phyloP scores from a whole-genome alignment of 2,888 invertebrate genomes.

The Enchytraeus crypticus region DNA sequence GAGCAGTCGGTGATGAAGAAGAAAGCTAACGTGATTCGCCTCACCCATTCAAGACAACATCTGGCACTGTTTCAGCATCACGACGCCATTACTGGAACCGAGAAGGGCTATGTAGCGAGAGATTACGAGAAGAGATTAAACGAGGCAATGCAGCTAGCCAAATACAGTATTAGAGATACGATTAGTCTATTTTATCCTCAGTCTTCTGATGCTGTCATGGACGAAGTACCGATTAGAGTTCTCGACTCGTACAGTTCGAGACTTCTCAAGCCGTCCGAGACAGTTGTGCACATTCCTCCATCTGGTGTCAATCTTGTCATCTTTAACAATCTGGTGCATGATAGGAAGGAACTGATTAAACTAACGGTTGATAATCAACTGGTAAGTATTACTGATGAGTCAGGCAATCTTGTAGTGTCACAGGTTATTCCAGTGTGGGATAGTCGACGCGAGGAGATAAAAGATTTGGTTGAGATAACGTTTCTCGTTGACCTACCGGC shows the following conservation, averaged over 20 bases:
- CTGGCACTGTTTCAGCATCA: slow-evolving; percentile 91
- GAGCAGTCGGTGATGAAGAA: slow-evolving; percentile 11
- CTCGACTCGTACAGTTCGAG: not conserved
- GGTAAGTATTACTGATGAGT: slow-evolving; percentile 57
- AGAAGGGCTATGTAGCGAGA: slow-evolving; percentile 80
- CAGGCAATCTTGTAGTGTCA: slow-evolving; percentile 55
- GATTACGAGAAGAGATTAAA: slow-evolving; percentile 59
- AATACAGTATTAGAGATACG: not conserved
- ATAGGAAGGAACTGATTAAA: slow-evolving; percentile 67
- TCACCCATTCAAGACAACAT: slow-evolving; percentile 61
- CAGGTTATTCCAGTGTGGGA: slow-evolving; percentile 83
- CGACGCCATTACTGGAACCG: slow-evolving; percentile 93
- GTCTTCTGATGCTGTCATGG: too few relatives aligned
- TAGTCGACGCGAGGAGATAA: slow-evolving; percentile 33
- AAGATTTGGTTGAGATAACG: slow-evolving; percentile 52
- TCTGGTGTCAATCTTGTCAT: slow-evolving; percentile 54
- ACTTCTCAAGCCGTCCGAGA: not conserved
- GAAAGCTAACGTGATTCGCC: slow-evolving; percentile 29
- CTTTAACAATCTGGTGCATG: slow-evolving; percentile 73
- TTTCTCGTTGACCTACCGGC: slow-evolving; percentile 75
- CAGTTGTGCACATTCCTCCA: not conserved
- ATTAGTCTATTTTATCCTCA: not conserved
- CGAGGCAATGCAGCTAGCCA: slow-evolving; percentile 4
- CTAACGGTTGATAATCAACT: slow-evolving; percentile 63
- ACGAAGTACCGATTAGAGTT: not conserved